Base-by-base conservation (phyloP, 30 jellyfish, hydroid and myxozoan species). In the Turritopsis dohrnii region DNA sequence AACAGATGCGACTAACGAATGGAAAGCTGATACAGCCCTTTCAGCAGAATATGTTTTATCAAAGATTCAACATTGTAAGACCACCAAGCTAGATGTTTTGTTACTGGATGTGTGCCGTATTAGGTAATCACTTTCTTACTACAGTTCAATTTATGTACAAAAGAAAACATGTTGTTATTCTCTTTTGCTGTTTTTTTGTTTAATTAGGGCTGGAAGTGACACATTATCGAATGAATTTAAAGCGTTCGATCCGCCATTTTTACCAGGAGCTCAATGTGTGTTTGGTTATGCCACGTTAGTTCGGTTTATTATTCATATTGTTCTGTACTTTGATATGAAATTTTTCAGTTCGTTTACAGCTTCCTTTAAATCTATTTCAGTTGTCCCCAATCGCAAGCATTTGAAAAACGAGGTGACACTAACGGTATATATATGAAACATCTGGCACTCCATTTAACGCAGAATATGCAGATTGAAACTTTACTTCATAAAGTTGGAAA, bases 301-400 rank as follows among this genome's bases (percentile, higher is more conserved):
- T 66, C 13, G 73, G 73, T 60, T 60, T 23, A 60, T 60, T 60
- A 21, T 60, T 60, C 18, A 54, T 54, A 16, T 54, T 54, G 72
- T 18, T 54, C 72, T 54, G n/a, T 16, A 54, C n/a, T 54, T 54
- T 54, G n/a, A 54, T 16, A 18, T 54, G n/a, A 54, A 54, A 54
- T 18, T 54, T 54, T 54, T 54, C n/a, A 18, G 21, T 60, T 60
- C 73, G 73, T 0, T 60, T 60, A 18, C 73, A 18, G 19, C 21
- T 54, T 28, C 74, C 54, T 17, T 7, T 19, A 18, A 52, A 18
- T 60, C 65, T 65, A n/a, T 30, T 53, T 23, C 53, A 92, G 98
- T 8, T 92, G 98, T 81, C 98, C 98, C 7, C 96, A 92, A 81
- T 92, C 98, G 17, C 96, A 87, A 71, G 96, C 98, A 1, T 88